Evolutionary conservation across 1,140 invertebrate genomes (phyloP).

Genomic region (Penaeus indicus): DNA sequence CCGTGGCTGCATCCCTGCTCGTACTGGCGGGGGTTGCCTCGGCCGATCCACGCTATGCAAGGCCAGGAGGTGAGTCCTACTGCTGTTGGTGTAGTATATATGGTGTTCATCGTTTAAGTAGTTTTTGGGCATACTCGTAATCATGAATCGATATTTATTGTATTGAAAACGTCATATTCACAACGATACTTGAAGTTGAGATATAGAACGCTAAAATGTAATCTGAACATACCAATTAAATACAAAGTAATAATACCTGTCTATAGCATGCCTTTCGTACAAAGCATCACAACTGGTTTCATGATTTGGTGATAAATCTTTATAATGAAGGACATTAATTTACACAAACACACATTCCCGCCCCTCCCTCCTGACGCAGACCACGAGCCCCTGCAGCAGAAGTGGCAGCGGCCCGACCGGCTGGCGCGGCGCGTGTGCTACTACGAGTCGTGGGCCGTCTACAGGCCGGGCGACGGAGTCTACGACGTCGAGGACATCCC

Average conservation of each 20-base stretch:
- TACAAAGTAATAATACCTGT: too few species aligned
- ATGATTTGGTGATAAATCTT: too few species aligned
- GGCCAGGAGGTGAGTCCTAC: neutral
- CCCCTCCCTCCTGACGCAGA: neutral
- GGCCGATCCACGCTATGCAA: neutral
- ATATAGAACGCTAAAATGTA: too few species aligned
- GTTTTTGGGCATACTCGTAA: neutral
- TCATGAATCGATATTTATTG: neutral
- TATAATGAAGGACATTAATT: too few species aligned
- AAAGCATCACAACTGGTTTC: too few species aligned
- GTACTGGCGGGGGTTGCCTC: neutral
- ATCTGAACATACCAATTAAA: too few species aligned
- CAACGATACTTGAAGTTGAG: neutral
- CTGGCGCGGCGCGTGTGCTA: conserved; percentile 30
- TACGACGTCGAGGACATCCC: conserved; percentile 70
- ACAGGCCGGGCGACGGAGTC: conserved; percentile 68
- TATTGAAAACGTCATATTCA: neutral
- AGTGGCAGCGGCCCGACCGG: neutral
- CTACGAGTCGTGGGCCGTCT: conserved; percentile 68
- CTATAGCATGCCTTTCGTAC: too few species aligned
- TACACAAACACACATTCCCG: neutral
- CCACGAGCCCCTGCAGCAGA: neutral
- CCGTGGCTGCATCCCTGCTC: neutral
- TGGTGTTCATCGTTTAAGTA: too few species aligned
- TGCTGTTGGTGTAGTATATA: neutral